Conservation (phyloP, 2,888 invertebrate genomes). For the Pimpla rufipes region DNA sequence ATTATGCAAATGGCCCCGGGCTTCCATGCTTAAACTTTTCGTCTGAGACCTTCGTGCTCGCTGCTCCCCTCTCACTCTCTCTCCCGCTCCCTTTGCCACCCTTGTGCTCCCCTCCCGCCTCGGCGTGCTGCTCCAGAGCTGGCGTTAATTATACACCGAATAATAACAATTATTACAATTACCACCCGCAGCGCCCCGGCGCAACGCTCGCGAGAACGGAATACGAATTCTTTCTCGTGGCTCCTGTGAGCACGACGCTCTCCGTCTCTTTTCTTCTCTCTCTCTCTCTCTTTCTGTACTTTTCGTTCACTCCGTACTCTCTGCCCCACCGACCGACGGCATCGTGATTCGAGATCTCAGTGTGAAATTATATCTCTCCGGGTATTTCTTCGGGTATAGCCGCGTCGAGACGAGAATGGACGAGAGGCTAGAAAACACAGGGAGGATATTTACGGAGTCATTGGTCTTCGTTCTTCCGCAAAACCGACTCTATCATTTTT, state of each 20-base stretch:
- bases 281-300: constrained; percentile 6
- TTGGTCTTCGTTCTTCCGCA: constrained; percentile 2
- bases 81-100: constrained; percentile 32
- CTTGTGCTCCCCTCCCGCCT: constrained; percentile 18
- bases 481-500: neutral
- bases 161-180: constrained; percentile 84
- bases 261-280: too few relatives aligned
- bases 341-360: constrained; percentile 62
- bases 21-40: constrained; percentile 82
- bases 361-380: constrained; percentile 62
- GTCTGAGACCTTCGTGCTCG: constrained; percentile 76
- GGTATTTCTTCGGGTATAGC: constrained; percentile 55
- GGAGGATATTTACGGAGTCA: neutral
- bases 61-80: constrained; percentile 65
- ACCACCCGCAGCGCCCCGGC: constrained; percentile 75
- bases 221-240: constrained; percentile 70
- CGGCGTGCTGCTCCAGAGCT: constrained; percentile 72
- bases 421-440: neutral
- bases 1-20: constrained; percentile 83
- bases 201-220: constrained; percentile 71
- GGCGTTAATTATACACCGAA: constrained; percentile 83
- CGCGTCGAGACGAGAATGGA: constrained; percentile 18
- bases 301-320: constrained; percentile 14
- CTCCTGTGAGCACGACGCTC: constrained; percentile 35
- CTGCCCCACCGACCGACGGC: constrained; percentile 32